Evolutionary conservation across 1,140 invertebrate genomes (phyloP), one percentile per base, ranked within the genome.

Genomic region (Leptopilina clavipes): DNA sequence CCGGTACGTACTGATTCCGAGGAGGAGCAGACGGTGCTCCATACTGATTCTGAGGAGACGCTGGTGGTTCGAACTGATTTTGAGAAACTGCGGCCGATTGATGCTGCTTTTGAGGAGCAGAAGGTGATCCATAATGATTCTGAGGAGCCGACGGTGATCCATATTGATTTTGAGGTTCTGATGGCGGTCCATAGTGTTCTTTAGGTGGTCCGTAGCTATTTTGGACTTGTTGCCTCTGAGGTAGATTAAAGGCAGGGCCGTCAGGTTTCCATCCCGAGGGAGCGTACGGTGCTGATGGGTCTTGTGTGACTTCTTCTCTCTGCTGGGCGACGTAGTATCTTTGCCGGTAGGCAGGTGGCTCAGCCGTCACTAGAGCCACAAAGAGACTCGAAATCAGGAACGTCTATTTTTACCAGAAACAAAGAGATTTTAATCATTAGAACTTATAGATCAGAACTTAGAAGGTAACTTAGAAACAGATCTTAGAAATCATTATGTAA

Each of bases 181-280:
- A 48, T 54, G 77, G 80, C 0, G 81, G 76, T 44, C 83, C 82
- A 37, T 83, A 84, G 54, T 85, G 84, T 7, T 81, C 73, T 71
- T 84, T 77, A 9, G 81, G 82, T 31, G 81, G 70, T 17, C 81
- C 79, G 31, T 84, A 85, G 25, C 9, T 79, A 78, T 10, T 48
- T 48, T 76, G 73, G 0, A 70, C 48, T 70, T 87, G 85, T 52
- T 84, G 83, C 80, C 85, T 90, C 71, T 91, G 85, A 12, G 92
- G 92, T 0, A 92, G 79, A 22, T 92, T 90, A 73, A 93, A 93
- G 0, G 91, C 85, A 0, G 92, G 91, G 52, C 93, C 93, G 3
- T 87, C 85, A 1, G 93, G 92, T 80, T 83, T 91, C 92, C 92
- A 93, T 3, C 91, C 91, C 22, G 92, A 92, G 0, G 92, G 81